A percentile compares a stretch with the other conserved stretches of the same genome.
Conservation (phyloP, 2,797 vertebrate species). For the Buphagus erythrorhynchus region DNA sequence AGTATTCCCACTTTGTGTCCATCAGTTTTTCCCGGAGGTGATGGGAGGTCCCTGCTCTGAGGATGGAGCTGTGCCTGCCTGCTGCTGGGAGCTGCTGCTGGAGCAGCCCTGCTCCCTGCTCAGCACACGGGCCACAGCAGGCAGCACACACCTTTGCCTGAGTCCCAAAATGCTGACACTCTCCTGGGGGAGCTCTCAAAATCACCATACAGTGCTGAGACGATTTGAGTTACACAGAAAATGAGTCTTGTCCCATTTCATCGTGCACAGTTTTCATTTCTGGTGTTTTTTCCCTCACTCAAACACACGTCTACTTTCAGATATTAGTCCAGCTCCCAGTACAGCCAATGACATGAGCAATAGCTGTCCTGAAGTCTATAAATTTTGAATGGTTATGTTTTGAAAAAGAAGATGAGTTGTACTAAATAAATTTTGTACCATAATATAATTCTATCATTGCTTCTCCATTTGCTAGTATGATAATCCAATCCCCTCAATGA, state of each 20-base stretch:
- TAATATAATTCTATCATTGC: not conserved
- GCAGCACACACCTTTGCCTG: not conserved
- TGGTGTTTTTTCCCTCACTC: not conserved
- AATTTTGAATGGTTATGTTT: not conserved
- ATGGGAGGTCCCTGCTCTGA: not conserved
- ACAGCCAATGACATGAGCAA: not conserved
- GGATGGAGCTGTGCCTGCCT: not conserved
- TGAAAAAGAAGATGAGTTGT: not conserved
- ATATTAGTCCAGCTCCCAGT: not conserved
- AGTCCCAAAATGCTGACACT: not conserved
- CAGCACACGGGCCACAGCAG: not conserved
- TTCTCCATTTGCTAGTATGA: not conserved
- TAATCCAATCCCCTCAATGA: not conserved
- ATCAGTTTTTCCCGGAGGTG: not conserved
- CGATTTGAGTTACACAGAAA: not conserved
- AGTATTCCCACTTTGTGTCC: not conserved
- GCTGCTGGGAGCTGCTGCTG: not conserved
- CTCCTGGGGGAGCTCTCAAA: not conserved
- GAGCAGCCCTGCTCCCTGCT: not conserved
- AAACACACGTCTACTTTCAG: not conserved
- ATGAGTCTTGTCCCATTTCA: not conserved
- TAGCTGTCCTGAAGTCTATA: not conserved
- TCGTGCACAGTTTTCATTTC: not conserved
- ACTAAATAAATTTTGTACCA: not conserved
- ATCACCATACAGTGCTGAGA: fast-evolving